Evolutionary conservation across 1,140 invertebrate genomes (phyloP).

Genomic region (Maniola jurtina): DNA sequence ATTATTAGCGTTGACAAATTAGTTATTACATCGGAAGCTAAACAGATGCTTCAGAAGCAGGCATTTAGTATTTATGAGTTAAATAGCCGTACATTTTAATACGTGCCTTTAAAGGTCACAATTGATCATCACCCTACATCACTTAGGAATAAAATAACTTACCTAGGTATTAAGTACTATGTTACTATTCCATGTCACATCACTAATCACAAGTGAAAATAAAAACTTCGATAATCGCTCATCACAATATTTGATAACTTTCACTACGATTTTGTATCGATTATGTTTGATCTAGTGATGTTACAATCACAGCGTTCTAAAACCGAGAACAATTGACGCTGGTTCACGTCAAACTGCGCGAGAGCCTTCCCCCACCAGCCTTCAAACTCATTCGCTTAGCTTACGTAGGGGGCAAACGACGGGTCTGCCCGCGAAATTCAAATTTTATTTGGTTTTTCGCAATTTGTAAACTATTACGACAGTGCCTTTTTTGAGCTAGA

Average conservation of each 20-base stretch:
- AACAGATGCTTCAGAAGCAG: too few species aligned
- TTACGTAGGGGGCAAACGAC: too few species aligned
- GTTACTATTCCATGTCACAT: background rate
- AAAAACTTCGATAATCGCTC: conserved; percentile 2
- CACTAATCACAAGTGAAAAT: background rate
- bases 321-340: conserved; percentile 37
- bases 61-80: too few species aligned
- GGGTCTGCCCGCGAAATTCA: too few species aligned
- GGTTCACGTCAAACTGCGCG: conserved; percentile 51
- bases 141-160: background rate
- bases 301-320: conserved; percentile 55
- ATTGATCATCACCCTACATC: background rate
- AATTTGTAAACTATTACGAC: too few species aligned
- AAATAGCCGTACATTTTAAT: background rate
- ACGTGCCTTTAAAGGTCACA: background rate
- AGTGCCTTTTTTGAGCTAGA: too few species aligned
- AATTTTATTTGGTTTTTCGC: too few species aligned
- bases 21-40: too few species aligned
- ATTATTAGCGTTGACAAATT: too few species aligned
- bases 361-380: conserved; percentile 37
- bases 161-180: background rate
- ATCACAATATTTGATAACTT: conserved; percentile 36
- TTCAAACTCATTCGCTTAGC: conserved; percentile 17
- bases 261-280: conserved; percentile 57
- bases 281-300: conserved; percentile 27